Conservation (phyloP, 1,140 invertebrate genomes). For the Aphis craccivora region DNA sequence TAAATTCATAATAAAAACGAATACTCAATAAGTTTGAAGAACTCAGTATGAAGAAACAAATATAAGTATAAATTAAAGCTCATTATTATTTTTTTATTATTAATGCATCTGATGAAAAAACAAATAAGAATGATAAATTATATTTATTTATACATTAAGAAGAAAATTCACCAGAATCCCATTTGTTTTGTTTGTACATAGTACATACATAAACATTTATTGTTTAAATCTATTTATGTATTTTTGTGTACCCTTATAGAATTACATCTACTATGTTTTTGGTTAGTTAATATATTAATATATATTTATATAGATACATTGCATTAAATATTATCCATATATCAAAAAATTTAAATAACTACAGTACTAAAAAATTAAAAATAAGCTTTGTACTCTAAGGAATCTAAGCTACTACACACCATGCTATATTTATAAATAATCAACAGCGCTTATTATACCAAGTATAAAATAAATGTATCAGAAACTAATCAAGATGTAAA, state of each 20-base stretch:
- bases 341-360: constrained; percentile 30
- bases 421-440: constrained; percentile 37
- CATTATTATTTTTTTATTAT: constrained; percentile 3
- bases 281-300: background rate
- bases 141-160: constrained; percentile 19
- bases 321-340: constrained; percentile 29
- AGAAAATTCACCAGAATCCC: constrained; percentile 30
- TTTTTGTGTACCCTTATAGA: constrained; percentile 7
- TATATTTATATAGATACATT: background rate
- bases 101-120: constrained; percentile 28
- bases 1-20: background rate
- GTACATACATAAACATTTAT: background rate
- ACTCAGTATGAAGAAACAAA: constrained; percentile 27
- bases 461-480: background rate
- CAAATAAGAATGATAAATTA: constrained; percentile 9
- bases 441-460: background rate
- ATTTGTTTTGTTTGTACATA: background rate
- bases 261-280: constrained; percentile 11
- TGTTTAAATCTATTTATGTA: constrained; percentile 3
- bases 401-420: constrained; percentile 37
- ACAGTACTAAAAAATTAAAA: background rate
- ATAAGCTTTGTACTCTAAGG: constrained; percentile 12
- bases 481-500: constrained; percentile 2
- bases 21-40: constrained; percentile 3
- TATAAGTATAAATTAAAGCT: constrained; percentile 41